Conservation (phyloP, 2,888 invertebrate genomes). For the Eudemis profundana region DNA sequence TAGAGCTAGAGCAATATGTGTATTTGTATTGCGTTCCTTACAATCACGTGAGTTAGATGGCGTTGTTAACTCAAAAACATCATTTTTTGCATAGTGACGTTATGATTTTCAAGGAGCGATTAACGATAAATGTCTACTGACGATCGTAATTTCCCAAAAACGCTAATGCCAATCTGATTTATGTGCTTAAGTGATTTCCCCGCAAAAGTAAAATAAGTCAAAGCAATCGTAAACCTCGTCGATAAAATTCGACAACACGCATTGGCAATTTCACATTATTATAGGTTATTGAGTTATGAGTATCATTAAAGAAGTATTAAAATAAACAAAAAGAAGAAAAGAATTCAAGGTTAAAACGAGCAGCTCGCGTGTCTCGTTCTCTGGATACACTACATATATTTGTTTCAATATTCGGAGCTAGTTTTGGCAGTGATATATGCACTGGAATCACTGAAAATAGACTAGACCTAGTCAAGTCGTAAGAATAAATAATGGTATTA, state of each 20-base stretch:
- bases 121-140: slow-evolving; percentile 1
- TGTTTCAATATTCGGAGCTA: slow-evolving; percentile 28
- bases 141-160: slow-evolving; percentile 25
- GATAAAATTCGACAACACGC: slow-evolving; percentile 40
- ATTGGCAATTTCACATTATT: slow-evolving; percentile 41
- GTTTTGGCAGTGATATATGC: slow-evolving; percentile 28
- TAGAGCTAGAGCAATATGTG: too few relatives aligned
- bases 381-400: too few relatives aligned
- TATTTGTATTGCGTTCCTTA: too few relatives aligned
- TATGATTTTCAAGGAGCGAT: too few relatives aligned
- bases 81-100: too few relatives aligned
- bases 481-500: background rate
- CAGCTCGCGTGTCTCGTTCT: slow-evolving; percentile 28
- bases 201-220: slow-evolving; percentile 37
- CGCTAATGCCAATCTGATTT: slow-evolving; percentile 34
- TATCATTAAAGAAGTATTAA: slow-evolving; percentile 36
- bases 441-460: background rate
- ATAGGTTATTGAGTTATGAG: slow-evolving; percentile 42
- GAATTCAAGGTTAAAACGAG: slow-evolving; percentile 30
- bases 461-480: slow-evolving; percentile 1
- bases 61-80: too few relatives aligned
- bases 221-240: slow-evolving; percentile 42
- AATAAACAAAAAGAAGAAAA: slow-evolving; percentile 28
- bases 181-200: slow-evolving; percentile 37
- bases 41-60: too few relatives aligned